Percentiles rank a stretch among this genome's conserved stretches.
Conservation (phyloP, 92 coral and sea anemone species). For the Siderastrea radians region DNA sequence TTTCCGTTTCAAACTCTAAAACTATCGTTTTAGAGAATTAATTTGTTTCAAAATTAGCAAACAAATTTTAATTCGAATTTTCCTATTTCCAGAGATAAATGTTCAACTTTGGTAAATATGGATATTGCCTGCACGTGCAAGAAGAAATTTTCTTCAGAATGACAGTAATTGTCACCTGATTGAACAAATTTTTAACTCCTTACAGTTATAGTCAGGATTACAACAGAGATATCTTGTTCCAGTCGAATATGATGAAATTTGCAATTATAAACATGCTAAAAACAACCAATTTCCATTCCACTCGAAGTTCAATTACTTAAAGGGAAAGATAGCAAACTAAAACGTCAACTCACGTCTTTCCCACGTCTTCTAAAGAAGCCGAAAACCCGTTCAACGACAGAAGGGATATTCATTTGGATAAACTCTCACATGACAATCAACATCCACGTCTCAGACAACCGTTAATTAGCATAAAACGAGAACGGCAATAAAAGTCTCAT, state of each 20-base stretch:
- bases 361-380: slow-evolving; percentile 23
- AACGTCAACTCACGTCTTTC: slow-evolving; percentile 12
- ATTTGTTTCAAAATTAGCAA: background rate
- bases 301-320: background rate
- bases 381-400: slow-evolving; percentile 24
- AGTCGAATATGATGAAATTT: background rate
- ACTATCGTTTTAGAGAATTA: background rate
- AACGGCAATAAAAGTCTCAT: background rate
- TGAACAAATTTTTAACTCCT: background rate
- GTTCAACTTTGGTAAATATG: background rate
- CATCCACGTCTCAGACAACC: background rate
- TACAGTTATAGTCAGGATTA: background rate
- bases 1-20: background rate
- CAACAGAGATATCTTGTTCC: background rate
- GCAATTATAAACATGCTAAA: background rate
- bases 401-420: background rate
- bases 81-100: background rate
- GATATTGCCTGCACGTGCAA: background rate
- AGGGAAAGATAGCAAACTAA: background rate
- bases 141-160: background rate
- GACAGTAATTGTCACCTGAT: background rate
- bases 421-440: background rate
- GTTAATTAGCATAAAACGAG: background rate
- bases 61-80: background rate
- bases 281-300: background rate